A percentile compares a stretch with the other conserved stretches of the same genome.
Conservation (phyloP, 2,888 invertebrate genomes). For the Leptinotarsa tumamoca region DNA sequence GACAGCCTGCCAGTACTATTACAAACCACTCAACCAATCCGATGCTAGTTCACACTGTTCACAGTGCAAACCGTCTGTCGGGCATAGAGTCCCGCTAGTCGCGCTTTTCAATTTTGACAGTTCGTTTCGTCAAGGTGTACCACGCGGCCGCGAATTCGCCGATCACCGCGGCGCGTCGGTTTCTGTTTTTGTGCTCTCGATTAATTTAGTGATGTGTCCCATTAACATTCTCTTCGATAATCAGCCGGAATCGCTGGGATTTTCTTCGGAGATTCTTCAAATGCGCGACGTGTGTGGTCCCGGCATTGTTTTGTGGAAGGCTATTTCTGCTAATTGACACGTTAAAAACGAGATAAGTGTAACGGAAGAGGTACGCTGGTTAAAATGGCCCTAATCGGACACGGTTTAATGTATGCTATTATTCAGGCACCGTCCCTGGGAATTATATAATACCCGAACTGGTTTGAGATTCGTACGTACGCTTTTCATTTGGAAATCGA, state of each 20-base stretch:
- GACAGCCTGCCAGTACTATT: conserved; percentile 68
- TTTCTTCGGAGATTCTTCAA: conserved; percentile 34
- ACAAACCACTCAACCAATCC: conserved; percentile 66
- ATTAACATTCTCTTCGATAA: conserved; percentile 45
- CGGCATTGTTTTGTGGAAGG: conserved; percentile 54
- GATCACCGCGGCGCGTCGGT: conserved; percentile 3
- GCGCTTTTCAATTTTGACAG: conserved; percentile 58
- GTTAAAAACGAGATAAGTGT: conserved; percentile 57
- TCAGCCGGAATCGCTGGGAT: conserved; percentile 39
- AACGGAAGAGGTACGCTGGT: conserved; percentile 50
- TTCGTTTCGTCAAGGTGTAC: conserved; percentile 47
- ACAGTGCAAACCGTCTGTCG: conserved; percentile 65
- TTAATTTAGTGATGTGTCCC: conserved; percentile 50
- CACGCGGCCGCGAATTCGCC: conserved; percentile 34
- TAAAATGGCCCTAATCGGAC: conserved; percentile 59
- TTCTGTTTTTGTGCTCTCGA: conserved; percentile 39
- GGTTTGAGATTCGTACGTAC: conserved; percentile 50
- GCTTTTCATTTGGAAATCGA: conserved; percentile 37
- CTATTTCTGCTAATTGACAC: conserved; percentile 63
- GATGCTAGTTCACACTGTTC: conserved; percentile 57
- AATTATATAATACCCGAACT: conserved; percentile 59
- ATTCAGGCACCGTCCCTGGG: conserved; percentile 52
- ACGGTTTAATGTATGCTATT: conserved; percentile 59
- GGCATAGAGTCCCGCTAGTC: conserved; percentile 60
- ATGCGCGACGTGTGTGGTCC: conserved; percentile 55